Evolutionary conservation across 2,888 invertebrate species (phyloP).

Genomic region (Eristalis tenax): DNA sequence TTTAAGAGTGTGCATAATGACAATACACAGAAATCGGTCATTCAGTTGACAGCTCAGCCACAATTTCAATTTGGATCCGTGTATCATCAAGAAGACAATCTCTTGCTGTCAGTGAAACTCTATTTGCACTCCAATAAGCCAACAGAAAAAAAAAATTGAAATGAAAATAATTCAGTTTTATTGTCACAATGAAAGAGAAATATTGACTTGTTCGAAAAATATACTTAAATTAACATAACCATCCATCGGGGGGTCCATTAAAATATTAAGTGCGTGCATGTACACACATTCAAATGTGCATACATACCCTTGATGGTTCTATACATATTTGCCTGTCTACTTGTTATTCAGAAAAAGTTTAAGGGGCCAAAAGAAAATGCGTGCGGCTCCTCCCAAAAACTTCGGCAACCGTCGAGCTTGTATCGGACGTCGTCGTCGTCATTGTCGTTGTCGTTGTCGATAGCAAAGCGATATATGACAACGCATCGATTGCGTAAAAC

Average conservation of each 20-base stretch:
- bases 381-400: constrained; percentile 10
- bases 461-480: background rate
- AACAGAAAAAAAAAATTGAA: background rate
- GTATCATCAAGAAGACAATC: too few species aligned
- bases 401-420: too few species aligned
- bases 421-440: too few species aligned
- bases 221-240: constrained; percentile 20
- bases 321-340: background rate
- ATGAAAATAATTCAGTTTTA: background rate
- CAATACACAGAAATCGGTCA: too few species aligned
- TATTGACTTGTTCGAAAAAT: constrained; percentile 13
- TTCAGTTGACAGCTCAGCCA: too few species aligned
- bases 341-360: constrained; percentile 32
- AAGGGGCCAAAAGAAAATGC: constrained; percentile 10
- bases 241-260: background rate
- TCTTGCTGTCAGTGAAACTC: background rate
- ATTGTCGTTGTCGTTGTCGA: background rate
- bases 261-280: constrained; percentile 32
- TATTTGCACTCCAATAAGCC: background rate
- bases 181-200: background rate
- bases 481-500: constrained; percentile 53
- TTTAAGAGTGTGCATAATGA: too few species aligned
- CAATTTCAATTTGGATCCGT: too few species aligned
- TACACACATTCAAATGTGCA: background rate
- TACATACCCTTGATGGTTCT: background rate